Conservation (phyloP, 2,797 vertebrate species). For the Tolypeutes matacus region DNA sequence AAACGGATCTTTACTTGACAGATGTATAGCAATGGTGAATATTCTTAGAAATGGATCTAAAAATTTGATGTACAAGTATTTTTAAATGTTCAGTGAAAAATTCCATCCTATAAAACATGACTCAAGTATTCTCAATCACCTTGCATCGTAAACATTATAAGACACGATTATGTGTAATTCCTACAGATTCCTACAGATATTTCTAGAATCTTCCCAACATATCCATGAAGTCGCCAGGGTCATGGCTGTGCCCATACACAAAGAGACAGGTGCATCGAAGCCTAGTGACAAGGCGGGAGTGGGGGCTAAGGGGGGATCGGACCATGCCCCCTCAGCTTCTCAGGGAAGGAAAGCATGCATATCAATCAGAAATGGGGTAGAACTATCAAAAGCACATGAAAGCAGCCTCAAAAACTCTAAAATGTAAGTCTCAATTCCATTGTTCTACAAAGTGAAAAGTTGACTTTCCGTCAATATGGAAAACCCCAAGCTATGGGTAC, state of each 20-base stretch:
- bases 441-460: neutral
- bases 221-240: too few species aligned
- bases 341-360: neutral
- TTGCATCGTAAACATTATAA: neutral
- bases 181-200: neutral
- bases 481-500: neutral
- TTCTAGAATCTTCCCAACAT: neutral
- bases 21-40: neutral
- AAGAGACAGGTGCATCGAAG: neutral
- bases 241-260: neutral
- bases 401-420: neutral
- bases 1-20: neutral
- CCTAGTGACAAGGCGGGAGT: neutral
- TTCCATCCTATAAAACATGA: neutral
- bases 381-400: neutral
- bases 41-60: neutral
- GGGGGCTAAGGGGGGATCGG: too few species aligned
- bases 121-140: neutral
- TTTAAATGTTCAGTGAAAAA: slow-evolving; percentile 10
- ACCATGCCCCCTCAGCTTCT: neutral
- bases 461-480: neutral
- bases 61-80: neutral
- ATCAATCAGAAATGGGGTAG: neutral
- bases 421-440: neutral
- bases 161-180: neutral